Conservation (phyloP, 37 sponge, comb jelly and placozoan genomes). For the Aplysina aerophoba region DNA sequence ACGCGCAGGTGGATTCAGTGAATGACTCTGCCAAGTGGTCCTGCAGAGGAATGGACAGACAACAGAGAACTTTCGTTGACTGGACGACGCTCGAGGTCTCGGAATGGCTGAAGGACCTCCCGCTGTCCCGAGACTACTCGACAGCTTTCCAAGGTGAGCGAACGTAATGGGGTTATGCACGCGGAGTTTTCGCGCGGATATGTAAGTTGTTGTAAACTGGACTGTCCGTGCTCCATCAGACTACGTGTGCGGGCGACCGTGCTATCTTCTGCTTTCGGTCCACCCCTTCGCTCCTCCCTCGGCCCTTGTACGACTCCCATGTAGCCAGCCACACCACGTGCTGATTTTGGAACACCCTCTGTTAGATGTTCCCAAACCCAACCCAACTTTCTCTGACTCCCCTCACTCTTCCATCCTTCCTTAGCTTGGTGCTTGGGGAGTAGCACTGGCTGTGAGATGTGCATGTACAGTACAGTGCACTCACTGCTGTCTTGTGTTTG, state of each 20-base stretch:
- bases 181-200: neutral
- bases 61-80: neutral
- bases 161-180: neutral
- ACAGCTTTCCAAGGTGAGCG: slow-evolving; percentile 46
- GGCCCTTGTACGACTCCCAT: no score
- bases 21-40: no score
- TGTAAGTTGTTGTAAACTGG: neutral
- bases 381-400: no score
- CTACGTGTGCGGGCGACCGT: no score
- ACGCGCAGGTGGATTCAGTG: no score
- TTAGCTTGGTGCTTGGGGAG: neutral
- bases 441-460: neutral
- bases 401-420: no score
- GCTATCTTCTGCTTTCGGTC: no score
- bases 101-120: slow-evolving; percentile 49
- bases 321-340: no score
- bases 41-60: neutral
- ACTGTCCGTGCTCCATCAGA: no score
- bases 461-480: neutral
- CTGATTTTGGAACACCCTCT: no score
- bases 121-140: slow-evolving; percentile 50
- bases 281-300: no score
- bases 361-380: no score
- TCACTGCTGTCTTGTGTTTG: neutral
- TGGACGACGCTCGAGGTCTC: slow-evolving; percentile 57